Conservation (phyloP, 2,888 invertebrate genomes). For the Neria commutata region DNA sequence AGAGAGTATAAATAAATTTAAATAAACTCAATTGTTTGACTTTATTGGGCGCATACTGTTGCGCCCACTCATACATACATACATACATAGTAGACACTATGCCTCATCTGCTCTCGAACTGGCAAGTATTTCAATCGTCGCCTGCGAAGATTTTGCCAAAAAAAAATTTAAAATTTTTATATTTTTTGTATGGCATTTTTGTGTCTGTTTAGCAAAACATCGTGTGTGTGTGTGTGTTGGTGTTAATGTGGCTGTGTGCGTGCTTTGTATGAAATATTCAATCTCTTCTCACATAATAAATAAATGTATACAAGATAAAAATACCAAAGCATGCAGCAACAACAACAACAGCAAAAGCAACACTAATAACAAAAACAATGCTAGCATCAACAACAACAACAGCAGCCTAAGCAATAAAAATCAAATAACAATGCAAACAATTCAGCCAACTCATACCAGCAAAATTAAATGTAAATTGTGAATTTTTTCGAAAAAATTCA, state of each 20-base stretch:
- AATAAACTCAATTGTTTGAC: too few species aligned
- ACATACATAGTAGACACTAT: neutral
- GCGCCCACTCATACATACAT: too few species aligned
- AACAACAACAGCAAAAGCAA: neutral
- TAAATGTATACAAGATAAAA: neutral
- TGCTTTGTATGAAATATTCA: neutral
- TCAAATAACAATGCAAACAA: slow-evolving; percentile 2
- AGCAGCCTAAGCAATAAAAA: neutral
- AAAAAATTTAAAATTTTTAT: too few species aligned
- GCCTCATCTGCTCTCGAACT: too few species aligned
- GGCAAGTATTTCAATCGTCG: too few species aligned
- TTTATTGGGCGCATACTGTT: too few species aligned
- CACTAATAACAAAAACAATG: neutral
- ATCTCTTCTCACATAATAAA: neutral
- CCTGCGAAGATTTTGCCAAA: too few species aligned
- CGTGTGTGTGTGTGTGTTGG: neutral
- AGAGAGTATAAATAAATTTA: too few species aligned
- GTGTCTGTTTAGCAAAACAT: too few species aligned
- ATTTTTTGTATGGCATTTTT: too few species aligned
- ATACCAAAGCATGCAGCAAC: neutral
- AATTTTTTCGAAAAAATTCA: neutral
- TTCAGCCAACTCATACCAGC: neutral
- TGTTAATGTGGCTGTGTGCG: neutral
- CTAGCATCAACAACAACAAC: neutral
- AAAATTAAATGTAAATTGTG: neutral